Evolutionary conservation across 2,888 invertebrate genomes (phyloP).

Genomic region (Orthosia gothica): DNA sequence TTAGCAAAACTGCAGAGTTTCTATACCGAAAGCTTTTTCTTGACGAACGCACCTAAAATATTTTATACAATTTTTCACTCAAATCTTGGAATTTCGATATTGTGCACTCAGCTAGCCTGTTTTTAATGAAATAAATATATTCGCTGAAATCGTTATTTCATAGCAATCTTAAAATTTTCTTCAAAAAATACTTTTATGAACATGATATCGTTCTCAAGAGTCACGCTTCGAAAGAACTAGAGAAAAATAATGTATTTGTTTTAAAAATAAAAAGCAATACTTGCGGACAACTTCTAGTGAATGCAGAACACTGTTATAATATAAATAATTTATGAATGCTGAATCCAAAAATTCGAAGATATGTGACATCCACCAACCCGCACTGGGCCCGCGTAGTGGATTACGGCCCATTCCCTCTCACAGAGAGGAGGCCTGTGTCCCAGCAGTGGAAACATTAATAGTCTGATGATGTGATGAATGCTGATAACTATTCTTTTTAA

Average conservation of each 20-base stretch:
- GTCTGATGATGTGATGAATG: neutral
- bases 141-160: constrained; percentile 26
- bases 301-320: neutral
- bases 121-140: constrained; percentile 39
- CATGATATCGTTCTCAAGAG: constrained; percentile 5
- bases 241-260: neutral
- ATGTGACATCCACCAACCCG: too few relatives aligned
- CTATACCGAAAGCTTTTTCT: constrained; percentile 51
- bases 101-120: constrained; percentile 47
- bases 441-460: too few relatives aligned
- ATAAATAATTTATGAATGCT: neutral
- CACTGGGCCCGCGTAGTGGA: too few relatives aligned
- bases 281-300: neutral
- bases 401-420: too few relatives aligned
- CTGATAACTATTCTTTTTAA: neutral
- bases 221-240: neutral
- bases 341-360: too few relatives aligned
- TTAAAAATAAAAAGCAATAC: neutral
- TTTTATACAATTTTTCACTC: constrained; percentile 37
- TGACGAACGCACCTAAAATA: constrained; percentile 45
- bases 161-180: constrained; percentile 10
- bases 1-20: constrained; percentile 41
- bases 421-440: too few relatives aligned
- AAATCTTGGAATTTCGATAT: constrained; percentile 33
- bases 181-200: neutral